Evolutionary conservation across 2,113 vertebrate genomes (phyloP).

Genomic region (Psittacula cyanocephala): DNA sequence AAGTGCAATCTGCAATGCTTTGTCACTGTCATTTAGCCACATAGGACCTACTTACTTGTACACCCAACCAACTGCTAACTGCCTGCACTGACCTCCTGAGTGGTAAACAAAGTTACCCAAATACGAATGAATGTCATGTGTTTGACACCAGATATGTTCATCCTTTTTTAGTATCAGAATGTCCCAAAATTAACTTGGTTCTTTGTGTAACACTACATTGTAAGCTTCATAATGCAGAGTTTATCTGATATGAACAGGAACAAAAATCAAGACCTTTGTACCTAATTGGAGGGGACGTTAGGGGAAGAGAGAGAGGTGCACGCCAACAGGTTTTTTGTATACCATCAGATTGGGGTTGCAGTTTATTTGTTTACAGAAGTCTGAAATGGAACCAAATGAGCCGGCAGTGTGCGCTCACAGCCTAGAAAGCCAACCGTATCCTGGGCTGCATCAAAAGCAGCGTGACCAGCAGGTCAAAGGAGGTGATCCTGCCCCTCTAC

Average conservation of each 20-base stretch:
- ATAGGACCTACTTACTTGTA: not conserved
- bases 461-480: no score
- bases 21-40: constrained; percentile 18
- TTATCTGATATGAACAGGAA: constrained; percentile 20
- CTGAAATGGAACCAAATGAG: not conserved
- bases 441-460: no score
- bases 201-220: not conserved
- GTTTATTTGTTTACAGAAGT: not conserved
- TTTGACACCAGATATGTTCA: not conserved
- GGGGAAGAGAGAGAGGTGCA: not conserved
- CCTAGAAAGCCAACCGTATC: no score
- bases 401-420: no score
- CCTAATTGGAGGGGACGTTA: rapidly evolving
- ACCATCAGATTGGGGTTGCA: not conserved
- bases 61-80: not conserved
- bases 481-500: no score
- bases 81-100: not conserved
- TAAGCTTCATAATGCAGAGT: not conserved
- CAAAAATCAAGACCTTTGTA: not conserved
- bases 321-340: not conserved
- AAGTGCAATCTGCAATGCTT: not conserved
- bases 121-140: not conserved
- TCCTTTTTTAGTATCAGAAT: not conserved
- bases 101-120: not conserved
- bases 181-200: not conserved